phyloP scores from a whole-genome alignment of 2,888 invertebrate genomes.

The Ischnura elegans region DNA sequence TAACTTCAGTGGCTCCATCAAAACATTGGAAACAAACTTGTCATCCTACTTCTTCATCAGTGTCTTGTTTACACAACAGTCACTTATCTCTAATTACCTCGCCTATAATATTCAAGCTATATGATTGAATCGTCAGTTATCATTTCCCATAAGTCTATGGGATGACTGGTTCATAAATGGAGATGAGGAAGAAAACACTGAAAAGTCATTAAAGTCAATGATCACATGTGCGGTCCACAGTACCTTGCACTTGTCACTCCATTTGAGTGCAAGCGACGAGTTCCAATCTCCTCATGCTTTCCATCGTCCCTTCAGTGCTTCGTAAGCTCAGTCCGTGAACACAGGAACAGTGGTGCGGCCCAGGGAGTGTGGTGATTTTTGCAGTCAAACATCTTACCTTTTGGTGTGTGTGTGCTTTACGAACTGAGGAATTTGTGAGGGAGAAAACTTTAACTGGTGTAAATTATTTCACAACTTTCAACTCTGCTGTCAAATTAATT shows the following conservation, averaged over 20 bases:
- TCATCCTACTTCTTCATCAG: slow-evolving; percentile 51
- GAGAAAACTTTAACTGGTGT: not conserved
- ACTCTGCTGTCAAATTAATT: slow-evolving; percentile 69
- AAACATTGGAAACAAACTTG: slow-evolving; percentile 42
- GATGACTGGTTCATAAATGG: slow-evolving; percentile 36
- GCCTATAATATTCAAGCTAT: not conserved
- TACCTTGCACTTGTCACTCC: slow-evolving; percentile 90
- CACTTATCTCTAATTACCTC: slow-evolving; percentile 56
- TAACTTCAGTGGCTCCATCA: not conserved
- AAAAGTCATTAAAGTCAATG: slow-evolving; percentile 65
- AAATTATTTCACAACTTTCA: not conserved
- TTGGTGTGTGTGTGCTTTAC: slow-evolving; percentile 65
- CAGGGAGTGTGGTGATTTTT: slow-evolving; percentile 63
- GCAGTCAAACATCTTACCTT: slow-evolving; percentile 65
- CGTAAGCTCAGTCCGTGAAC: slow-evolving; percentile 78
- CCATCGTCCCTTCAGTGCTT: slow-evolving; percentile 76
- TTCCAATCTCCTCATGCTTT: slow-evolving; percentile 79
- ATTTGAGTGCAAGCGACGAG: slow-evolving; percentile 89
- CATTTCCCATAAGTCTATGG: slow-evolving; percentile 37
- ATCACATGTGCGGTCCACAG: slow-evolving; percentile 77
- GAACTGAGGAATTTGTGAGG: slow-evolving; percentile 28
- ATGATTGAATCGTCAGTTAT: slow-evolving; percentile 10
- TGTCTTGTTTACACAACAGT: slow-evolving; percentile 60
- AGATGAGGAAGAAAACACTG: slow-evolving; percentile 57
- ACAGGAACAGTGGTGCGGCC: slow-evolving; percentile 77